Percentiles rank a stretch among this genome's conserved stretches.
Evolutionary conservation across 1,140 invertebrate species (phyloP).

Genomic region (Magallana angulata): DNA sequence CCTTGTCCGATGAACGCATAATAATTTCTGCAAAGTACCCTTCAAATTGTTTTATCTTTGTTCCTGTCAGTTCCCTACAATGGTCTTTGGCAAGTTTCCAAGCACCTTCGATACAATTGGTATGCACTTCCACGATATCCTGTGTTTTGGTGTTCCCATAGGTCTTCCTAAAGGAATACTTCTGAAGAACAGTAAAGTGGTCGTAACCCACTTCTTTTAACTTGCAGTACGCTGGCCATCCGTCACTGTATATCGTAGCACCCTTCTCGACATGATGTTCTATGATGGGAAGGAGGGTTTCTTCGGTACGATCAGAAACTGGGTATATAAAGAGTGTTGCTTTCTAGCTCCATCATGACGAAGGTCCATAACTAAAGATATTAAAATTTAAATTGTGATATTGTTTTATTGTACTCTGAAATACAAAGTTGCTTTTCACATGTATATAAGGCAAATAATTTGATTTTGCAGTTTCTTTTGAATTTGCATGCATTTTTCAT

Average conservation of each 20-base stretch:
- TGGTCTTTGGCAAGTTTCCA: slow-evolving; percentile 53
- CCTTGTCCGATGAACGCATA: background rate
- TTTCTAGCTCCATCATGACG: no score
- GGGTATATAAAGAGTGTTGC: no score
- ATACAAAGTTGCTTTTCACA: background rate
- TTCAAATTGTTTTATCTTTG: no score
- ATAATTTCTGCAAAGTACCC: slow-evolving; percentile 39
- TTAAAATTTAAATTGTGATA: no score
- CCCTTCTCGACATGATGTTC: slow-evolving; percentile 15
- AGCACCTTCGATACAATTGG: slow-evolving; percentile 40
- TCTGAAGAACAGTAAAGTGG: slow-evolving; percentile 42
- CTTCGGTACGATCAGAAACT: no score
- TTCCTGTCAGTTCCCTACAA: slow-evolving; percentile 8
- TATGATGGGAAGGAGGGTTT: no score
- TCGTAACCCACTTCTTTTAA: slow-evolving; percentile 38
- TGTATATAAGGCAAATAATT: background rate
- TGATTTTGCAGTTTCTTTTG: background rate
- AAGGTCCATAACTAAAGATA: no score
- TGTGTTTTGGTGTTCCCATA: slow-evolving; percentile 27
- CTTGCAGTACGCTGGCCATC: slow-evolving; percentile 44
- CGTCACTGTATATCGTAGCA: slow-evolving; percentile 25
- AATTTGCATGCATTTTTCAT: background rate
- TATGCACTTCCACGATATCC: slow-evolving; percentile 28
- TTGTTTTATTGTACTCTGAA: no score
- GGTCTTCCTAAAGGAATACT: slow-evolving; percentile 36